Percentiles rank a stretch among this genome's conserved stretches.
These are phyloP conservation scores for Oophaga pumilio DNA, from an alignment of 2,113 vertebrate species.

Conservation along the genomic window DNA sequence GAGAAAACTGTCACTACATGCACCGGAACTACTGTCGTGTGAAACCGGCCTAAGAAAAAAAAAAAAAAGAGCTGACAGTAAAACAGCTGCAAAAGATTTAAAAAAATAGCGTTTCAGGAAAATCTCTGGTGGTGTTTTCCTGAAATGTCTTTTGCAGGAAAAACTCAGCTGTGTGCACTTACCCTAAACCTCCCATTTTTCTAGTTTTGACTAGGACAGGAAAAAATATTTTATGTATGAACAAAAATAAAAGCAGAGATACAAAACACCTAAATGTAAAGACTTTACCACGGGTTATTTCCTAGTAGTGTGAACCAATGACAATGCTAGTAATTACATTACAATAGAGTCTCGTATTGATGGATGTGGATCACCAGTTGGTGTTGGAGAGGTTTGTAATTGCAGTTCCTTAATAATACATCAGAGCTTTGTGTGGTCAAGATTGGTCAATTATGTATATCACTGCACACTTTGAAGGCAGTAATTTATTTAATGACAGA, in stretches of 20 bases:
- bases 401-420: conserved; percentile 41
- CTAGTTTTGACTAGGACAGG: background rate
- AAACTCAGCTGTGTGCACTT: no score
- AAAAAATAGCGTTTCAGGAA: no score
- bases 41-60: no score
- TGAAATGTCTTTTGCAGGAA: no score
- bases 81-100: no score
- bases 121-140: no score
- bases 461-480: conserved; percentile 39
- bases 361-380: background rate
- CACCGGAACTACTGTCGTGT: no score
- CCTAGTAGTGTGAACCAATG: background rate
- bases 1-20: no score
- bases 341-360: conserved; percentile 27
- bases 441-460: conserved; percentile 50
- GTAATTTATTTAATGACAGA: conserved; percentile 51
- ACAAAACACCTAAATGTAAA: background rate
- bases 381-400: conserved; percentile 37
- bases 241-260: background rate
- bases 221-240: background rate
- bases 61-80: no score
- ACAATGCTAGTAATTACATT: conserved; percentile 32
- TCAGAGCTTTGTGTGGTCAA: conserved; percentile 28
- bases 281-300: background rate
- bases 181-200: background rate